phyloP scores from a whole-genome alignment of 2,888 invertebrate genomes.

The Cephus spinipes region DNA sequence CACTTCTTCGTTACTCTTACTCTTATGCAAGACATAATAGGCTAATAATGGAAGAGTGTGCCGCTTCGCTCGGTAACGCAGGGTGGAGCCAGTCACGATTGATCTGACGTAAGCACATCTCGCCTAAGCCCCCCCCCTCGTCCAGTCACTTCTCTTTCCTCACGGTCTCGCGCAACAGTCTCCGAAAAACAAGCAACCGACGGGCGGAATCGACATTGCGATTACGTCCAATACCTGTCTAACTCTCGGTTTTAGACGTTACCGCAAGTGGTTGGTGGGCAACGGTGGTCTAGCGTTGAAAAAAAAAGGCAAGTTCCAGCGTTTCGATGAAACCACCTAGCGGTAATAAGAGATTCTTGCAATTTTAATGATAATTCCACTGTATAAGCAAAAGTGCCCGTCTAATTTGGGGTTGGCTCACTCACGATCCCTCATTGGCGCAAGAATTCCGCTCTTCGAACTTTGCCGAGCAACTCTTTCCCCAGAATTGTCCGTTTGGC shows the following conservation, averaged over 20 bases:
- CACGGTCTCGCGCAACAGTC: no score
- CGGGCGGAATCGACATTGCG: no score
- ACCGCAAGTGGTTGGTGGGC: no score
- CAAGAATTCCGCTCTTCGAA: background rate
- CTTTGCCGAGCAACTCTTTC: background rate
- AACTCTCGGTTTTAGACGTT: no score
- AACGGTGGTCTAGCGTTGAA: no score
- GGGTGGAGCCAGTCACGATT: slow-evolving; percentile 66
- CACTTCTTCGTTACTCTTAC: slow-evolving; percentile 58
- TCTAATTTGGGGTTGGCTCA: no score
- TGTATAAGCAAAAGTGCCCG: background rate
- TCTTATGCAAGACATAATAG: slow-evolving; percentile 65
- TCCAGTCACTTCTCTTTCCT: no score
- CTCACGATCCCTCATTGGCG: background rate
- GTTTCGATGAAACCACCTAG: no score
- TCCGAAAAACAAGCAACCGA: no score
- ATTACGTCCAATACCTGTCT: no score
- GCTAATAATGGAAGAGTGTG: slow-evolving; percentile 61
- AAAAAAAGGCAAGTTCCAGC: no score
- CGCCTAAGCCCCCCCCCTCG: slow-evolving; percentile 36
- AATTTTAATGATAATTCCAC: background rate
- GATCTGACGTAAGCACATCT: slow-evolving; percentile 62
- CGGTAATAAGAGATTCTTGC: background rate
- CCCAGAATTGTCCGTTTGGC: no score
- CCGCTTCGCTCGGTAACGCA: slow-evolving; percentile 46